Evolutionary conservation across 1,140 invertebrate species (phyloP), one percentile per base, ranked within the genome.

Genomic region (Oncopeltus fasciatus): DNA sequence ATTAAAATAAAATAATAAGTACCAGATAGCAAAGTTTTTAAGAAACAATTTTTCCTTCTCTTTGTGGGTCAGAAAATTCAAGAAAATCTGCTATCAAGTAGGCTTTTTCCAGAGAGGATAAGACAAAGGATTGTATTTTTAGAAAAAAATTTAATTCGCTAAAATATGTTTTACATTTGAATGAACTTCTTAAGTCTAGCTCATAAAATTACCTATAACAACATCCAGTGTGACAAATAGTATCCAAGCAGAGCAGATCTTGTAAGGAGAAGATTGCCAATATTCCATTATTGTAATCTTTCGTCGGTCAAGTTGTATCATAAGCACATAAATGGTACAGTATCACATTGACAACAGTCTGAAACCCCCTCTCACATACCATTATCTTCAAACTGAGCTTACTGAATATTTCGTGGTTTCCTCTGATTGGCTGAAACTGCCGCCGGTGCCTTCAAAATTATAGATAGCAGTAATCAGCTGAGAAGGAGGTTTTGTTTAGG

Each of bases 191-290:
- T n/a, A n/a, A n/a, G n/a, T n/a, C n/a, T n/a, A n/a, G n/a, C n/a
- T n/a, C n/a, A n/a, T n/a, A n/a, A n/a, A n/a, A n/a, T 65, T 62
- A 26, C 56, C 51, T 29, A 61, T 43, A 27, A 68, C 20, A 24
- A 66, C 21, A 58, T 68, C 67, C 24, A 68, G 56, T 44, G 67
- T 59, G n/a, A 68, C 27, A 11, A 68, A 60, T 26, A 68, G 57
- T 21, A 68, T 58, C 61, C 67, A 68, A 21, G 67, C 62, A 18
- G 67, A 67, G 33, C 60, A 67, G 27, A 68, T 24, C 62, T 67
- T 68, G 47, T 60, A 62, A 27, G 65, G 57, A 27, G 65, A 63
- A 26, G 66, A 57, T 46, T 67, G 67, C 58, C 64, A 67, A 65
- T 65, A 61, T 59, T 68, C 67, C 65, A 68, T 68, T 21, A n/a